A percentile compares a stretch with the other conserved stretches of the same genome.
Conservation (phyloP, 2,113 vertebrate species). For the Poeciliopsis prolifica region DNA sequence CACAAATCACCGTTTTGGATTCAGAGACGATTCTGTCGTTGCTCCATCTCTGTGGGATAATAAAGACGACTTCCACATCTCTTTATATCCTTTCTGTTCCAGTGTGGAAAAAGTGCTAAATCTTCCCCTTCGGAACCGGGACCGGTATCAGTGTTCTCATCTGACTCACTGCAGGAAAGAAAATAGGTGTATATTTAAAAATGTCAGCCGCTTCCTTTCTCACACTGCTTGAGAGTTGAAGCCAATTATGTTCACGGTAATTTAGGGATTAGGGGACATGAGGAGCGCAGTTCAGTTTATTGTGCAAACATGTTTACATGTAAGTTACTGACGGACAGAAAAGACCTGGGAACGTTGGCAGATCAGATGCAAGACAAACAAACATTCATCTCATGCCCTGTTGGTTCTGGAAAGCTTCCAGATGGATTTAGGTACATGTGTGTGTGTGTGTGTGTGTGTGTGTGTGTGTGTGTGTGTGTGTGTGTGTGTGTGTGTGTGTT, state of each 20-base stretch:
- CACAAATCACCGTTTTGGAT: not conserved
- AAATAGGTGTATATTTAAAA: conserved; percentile 3
- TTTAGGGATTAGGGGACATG: not conserved
- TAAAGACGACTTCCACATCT: not conserved
- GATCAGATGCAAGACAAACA: conserved; percentile 44
- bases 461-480: too few species aligned
- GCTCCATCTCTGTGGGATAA: too few species aligned
- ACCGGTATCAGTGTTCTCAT: not conserved
- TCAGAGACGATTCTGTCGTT: not conserved
- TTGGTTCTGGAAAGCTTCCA: conserved; percentile 36
- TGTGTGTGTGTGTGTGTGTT: not conserved
- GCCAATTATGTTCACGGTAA: not conserved
- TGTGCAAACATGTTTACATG: conserved; percentile 26
- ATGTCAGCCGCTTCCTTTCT: not conserved
- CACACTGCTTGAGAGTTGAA: not conserved
- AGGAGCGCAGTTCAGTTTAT: not conserved
- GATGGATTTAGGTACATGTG: not conserved
- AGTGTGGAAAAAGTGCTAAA: not conserved
- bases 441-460: not conserved
- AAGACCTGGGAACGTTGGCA: conserved; percentile 36
- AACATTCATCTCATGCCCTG: conserved; percentile 33
- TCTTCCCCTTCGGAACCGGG: not conserved
- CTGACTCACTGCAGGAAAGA: not conserved
- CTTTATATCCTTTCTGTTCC: not conserved
- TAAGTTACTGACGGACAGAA: conserved; percentile 18